Evolutionary conservation across 2,888 invertebrate genomes (phyloP).

Genomic region (Autographa pulchrina): DNA sequence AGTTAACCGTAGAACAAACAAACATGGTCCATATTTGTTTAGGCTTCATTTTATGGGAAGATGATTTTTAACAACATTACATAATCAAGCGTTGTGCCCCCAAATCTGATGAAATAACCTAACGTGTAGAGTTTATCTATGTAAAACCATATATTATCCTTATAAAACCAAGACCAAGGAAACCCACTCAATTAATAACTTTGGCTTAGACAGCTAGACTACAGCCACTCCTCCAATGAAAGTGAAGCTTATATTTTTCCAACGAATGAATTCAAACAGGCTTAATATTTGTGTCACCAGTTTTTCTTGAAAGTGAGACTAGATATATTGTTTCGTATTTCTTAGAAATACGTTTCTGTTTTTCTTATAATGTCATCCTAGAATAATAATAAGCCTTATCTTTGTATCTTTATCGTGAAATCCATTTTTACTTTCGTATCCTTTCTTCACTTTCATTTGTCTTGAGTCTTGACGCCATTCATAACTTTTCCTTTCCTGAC

Average conservation of each 20-base stretch:
- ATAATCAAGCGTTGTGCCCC: neutral
- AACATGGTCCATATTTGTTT: conserved; percentile 12
- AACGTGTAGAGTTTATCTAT: no score
- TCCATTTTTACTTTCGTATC: conserved; percentile 34
- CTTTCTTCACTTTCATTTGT: conserved; percentile 43
- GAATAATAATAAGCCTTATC: conserved; percentile 17
- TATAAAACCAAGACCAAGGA: neutral
- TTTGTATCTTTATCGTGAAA: conserved; percentile 32
- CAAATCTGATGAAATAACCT: no score
- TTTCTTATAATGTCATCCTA: conserved; percentile 14
- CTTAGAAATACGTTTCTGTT: neutral
- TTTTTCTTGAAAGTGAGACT: neutral
- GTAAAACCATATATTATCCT: neutral
- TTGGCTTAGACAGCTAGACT: neutral
- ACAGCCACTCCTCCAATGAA: neutral
- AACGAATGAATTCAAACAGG: neutral
- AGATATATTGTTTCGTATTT: neutral
- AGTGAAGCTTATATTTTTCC: neutral
- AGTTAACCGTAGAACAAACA: conserved; percentile 18
- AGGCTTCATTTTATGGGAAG: neutral
- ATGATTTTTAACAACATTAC: neutral
- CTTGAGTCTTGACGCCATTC: conserved; percentile 37
- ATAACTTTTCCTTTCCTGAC: conserved; percentile 36
- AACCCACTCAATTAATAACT: neutral
- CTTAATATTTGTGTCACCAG: neutral